A percentile compares a stretch with the other conserved stretches of the same genome.
Conservation (phyloP, 2,888 invertebrate species). For the Malthinus seriepunctatus region DNA sequence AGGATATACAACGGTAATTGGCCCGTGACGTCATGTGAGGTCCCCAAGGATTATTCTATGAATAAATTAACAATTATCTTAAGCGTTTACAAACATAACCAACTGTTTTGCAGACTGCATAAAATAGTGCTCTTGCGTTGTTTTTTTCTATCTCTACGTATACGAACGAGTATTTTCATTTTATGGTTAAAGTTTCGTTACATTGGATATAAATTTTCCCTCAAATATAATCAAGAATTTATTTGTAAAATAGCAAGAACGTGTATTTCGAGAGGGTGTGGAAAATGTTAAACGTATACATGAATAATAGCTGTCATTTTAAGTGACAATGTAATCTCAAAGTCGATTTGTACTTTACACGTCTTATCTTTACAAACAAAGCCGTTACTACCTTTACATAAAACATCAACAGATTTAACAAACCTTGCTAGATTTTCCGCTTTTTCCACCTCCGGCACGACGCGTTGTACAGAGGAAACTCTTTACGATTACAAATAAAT, state of each 20-base stretch:
- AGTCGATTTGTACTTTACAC: slow-evolving; percentile 26
- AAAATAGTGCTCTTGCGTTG: no score
- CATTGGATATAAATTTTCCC: no score
- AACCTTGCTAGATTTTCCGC: slow-evolving; percentile 8
- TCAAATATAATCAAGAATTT: no score
- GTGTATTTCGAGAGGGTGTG: slow-evolving; percentile 7
- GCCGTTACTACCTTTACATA: slow-evolving; percentile 13
- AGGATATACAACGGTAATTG: slow-evolving; percentile 45
- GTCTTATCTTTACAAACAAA: slow-evolving; percentile 21
- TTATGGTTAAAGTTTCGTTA: no score
- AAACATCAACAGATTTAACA: slow-evolving; percentile 20
- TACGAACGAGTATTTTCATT: no score
- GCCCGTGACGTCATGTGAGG: slow-evolving; percentile 43
- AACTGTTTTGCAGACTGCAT: slow-evolving; percentile 30
- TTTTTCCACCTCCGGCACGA: no score
- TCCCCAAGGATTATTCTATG: slow-evolving; percentile 46
- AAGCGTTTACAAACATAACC: slow-evolving; percentile 42
- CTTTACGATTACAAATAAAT: no score
- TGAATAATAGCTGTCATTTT: slow-evolving; percentile 29
- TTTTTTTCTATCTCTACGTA: no score
- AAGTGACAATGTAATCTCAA: slow-evolving; percentile 28
- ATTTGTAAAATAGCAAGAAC: no score
- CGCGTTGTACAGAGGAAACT: no score
- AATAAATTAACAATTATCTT: slow-evolving; percentile 51
- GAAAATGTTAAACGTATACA: slow-evolving; percentile 20